Evolutionary conservation across 2,888 invertebrate species (phyloP).

Genomic region (Auanema sp.): DNA sequence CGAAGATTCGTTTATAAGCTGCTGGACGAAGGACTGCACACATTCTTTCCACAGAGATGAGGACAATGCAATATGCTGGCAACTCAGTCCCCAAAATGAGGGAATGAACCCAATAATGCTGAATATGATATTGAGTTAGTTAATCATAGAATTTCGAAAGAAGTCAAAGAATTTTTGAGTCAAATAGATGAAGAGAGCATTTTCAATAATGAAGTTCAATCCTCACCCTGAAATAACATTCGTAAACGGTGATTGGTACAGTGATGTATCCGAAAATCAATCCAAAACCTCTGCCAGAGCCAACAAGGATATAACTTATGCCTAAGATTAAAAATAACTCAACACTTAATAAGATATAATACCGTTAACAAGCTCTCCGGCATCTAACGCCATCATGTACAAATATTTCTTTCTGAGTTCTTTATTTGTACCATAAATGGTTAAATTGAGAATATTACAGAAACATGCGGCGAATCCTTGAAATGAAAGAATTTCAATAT

Average conservation of each 20-base stretch:
- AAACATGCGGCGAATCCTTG: constrained; percentile 36
- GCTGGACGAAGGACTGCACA: constrained; percentile 41
- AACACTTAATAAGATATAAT: background rate
- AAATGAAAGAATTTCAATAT: constrained; percentile 5
- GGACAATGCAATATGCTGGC: constrained; percentile 48
- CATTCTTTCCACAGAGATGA: constrained; percentile 45
- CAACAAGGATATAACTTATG: constrained; percentile 35
- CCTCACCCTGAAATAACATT: constrained; percentile 36
- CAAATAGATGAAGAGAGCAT: background rate
- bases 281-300: constrained; percentile 27
- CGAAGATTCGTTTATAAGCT: constrained; percentile 40
- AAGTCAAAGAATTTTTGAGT: constrained; percentile 6
- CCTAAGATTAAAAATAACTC: constrained; percentile 18
- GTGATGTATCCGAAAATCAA: constrained; percentile 29
- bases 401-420: constrained; percentile 42
- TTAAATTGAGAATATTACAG: constrained; percentile 31
- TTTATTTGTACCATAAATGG: constrained; percentile 29
- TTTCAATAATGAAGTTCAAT: background rate
- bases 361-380: constrained; percentile 50
- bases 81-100: constrained; percentile 53
- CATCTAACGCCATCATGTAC: constrained; percentile 42
- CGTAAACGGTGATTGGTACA: constrained; percentile 34
- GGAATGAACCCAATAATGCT: constrained; percentile 49
- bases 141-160: too few relatives aligned
- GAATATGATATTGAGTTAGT: too few relatives aligned